A percentile compares a stretch with the other conserved stretches of the same genome.
These are phyloP conservation scores for Stramonita haemastoma DNA, from an alignment of 2,888 invertebrate species.

Conservation along the genomic window DNA sequence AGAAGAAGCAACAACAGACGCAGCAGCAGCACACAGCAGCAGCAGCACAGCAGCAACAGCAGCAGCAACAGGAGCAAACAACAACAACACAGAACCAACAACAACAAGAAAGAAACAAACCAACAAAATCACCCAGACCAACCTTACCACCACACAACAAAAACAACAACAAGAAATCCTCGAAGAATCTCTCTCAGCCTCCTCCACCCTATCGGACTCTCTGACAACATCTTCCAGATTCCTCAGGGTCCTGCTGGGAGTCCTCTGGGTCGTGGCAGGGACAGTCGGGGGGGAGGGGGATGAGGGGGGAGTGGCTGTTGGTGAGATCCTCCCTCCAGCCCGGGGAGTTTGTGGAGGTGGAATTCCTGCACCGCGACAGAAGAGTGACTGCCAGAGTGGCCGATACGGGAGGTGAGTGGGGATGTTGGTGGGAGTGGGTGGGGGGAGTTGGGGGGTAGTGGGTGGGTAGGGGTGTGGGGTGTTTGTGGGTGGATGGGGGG, in stretches of 20 bases:
- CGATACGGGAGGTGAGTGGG: conserved; percentile 47
- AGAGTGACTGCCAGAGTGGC: conserved; percentile 40
- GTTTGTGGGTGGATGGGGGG: no score
- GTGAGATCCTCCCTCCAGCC: conserved; percentile 26
- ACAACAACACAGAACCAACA: not conserved
- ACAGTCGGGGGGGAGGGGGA: not conserved
- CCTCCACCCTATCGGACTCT: not conserved
- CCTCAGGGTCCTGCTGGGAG: not conserved
- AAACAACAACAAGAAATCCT: not conserved
- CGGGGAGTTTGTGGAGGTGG: conserved; percentile 42
- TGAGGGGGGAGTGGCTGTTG: not conserved
- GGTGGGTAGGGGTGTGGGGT: no score
- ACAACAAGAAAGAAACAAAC: no score
- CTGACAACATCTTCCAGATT: not conserved
- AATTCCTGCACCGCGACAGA: conserved; percentile 35
- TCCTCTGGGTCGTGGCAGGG: not conserved
- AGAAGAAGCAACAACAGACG: not conserved
- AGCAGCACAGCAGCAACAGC: not conserved
- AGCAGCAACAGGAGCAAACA: not conserved
- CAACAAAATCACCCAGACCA: not conserved
- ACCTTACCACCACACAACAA: no score
- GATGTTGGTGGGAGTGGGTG: not conserved
- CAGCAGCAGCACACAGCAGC: not conserved
- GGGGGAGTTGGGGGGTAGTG: no score
- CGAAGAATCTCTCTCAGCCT: not conserved